Evolutionary conservation across 2,888 invertebrate species (phyloP).

Genomic region (Ectobius pallidus): DNA sequence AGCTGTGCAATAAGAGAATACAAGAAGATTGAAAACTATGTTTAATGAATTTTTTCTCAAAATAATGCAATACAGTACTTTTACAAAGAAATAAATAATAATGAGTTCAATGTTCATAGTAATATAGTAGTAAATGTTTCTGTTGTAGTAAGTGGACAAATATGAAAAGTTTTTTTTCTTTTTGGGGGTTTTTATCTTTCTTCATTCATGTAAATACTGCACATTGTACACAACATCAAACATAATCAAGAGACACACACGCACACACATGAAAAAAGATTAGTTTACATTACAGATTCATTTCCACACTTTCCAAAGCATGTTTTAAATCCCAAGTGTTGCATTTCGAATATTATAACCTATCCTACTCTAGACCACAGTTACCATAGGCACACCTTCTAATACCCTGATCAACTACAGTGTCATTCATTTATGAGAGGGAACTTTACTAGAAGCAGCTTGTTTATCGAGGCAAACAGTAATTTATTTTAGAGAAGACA

Average conservation of each 20-base stretch:
- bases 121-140: constrained; percentile 23
- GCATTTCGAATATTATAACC: too few relatives aligned
- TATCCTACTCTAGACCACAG: not conserved
- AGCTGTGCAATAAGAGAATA: too few relatives aligned
- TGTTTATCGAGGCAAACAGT: not conserved
- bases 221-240: constrained; percentile 18
- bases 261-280: not conserved
- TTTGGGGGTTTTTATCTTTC: not conserved
- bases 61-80: constrained; percentile 30
- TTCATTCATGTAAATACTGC: constrained; percentile 7
- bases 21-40: constrained; percentile 23
- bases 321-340: too few relatives aligned
- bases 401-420: constrained; percentile 10
- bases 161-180: constrained; percentile 11
- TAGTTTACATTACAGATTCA: constrained; percentile 7
- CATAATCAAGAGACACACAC: constrained; percentile 7
- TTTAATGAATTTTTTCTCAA: constrained; percentile 32
- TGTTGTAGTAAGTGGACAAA: constrained; percentile 12
- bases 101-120: not conserved
- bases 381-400: not conserved
- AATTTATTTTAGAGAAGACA: not conserved
- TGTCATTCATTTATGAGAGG: not conserved
- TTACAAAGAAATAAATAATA: constrained; percentile 33
- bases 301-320: not conserved
- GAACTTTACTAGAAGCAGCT: not conserved